These are phyloP conservation scores for Leuctra nigra DNA, from an alignment of 2,888 invertebrate genomes.

Conservation along the genomic window DNA sequence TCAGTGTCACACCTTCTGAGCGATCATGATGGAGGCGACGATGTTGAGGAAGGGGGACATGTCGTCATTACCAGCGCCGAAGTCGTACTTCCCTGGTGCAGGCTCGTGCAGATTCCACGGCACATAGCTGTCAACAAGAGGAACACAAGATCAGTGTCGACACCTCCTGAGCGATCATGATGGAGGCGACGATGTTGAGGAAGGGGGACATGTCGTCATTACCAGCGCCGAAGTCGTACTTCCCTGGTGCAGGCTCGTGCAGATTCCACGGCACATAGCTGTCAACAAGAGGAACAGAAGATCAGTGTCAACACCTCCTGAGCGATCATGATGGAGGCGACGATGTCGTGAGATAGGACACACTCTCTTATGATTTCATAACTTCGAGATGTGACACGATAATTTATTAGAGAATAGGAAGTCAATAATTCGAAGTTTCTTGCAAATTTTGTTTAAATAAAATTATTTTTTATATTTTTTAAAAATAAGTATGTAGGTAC, in stretches of 20 bases:
- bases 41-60: conserved; percentile 37
- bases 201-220: conserved; percentile 35
- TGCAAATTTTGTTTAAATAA: too few relatives aligned
- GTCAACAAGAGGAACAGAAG: too few relatives aligned
- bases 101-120: conserved; percentile 43
- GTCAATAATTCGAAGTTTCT: too few relatives aligned
- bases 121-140: conserved; percentile 36
- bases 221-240: conserved; percentile 38
- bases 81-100: conserved; percentile 37
- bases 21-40: conserved; percentile 40
- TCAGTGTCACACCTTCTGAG: too few relatives aligned
- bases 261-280: conserved; percentile 42
- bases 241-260: conserved; percentile 38
- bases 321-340: conserved; percentile 40
- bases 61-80: conserved; percentile 34
- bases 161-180: conserved; percentile 43
- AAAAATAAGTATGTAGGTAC: too few relatives aligned
- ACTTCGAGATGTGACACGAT: too few relatives aligned
- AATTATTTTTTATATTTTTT: too few relatives aligned
- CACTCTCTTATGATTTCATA: too few relatives aligned
- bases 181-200: conserved; percentile 38
- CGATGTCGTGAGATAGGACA: conserved; percentile 36
- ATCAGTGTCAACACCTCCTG: too few relatives aligned
- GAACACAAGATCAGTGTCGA: too few relatives aligned
- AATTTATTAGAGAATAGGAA: too few relatives aligned